Conservation (phyloP, 2,888 invertebrate species). For the Penaeus monodon region DNA sequence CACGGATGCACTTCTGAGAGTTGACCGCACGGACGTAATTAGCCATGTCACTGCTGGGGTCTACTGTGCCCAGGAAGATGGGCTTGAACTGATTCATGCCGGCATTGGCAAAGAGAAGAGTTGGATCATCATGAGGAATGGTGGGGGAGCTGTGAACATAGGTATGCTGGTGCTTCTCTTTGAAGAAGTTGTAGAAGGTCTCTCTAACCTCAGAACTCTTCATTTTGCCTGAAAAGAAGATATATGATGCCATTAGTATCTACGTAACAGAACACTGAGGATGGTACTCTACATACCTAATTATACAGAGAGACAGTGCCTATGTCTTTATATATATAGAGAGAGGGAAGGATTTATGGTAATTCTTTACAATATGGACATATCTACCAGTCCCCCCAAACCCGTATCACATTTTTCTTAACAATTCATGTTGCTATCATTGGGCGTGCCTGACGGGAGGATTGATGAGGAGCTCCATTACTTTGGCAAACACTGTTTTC, state of each 20-base stretch:
- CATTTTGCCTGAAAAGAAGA: constrained; percentile 59
- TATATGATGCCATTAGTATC: too few relatives aligned
- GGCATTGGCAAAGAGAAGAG: constrained; percentile 96
- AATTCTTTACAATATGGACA: not conserved
- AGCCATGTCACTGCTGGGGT: constrained; percentile 96
- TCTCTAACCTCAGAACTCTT: constrained; percentile 85
- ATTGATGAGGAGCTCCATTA: not conserved
- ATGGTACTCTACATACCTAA: not conserved
- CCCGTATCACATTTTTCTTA: too few relatives aligned
- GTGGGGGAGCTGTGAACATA: constrained; percentile 98
- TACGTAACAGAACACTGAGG: not conserved
- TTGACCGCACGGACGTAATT: constrained; percentile 90
- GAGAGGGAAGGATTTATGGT: too few relatives aligned
- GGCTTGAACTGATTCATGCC: constrained; percentile 99
- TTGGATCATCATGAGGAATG: constrained; percentile 97
- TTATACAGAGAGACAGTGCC: not conserved
- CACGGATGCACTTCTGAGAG: constrained; percentile 98
- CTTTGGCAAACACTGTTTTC: not conserved
- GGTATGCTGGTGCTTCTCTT: constrained; percentile 82
- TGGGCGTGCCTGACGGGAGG: too few relatives aligned
- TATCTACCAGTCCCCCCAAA: not conserved
- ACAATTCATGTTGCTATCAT: too few relatives aligned
- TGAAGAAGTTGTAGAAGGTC: constrained; percentile 91
- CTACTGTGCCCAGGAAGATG: constrained; percentile 94
- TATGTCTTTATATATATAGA: too few relatives aligned